Conservation (phyloP, 1,140 invertebrate genomes). For the Leptinotarsa lineolata region DNA sequence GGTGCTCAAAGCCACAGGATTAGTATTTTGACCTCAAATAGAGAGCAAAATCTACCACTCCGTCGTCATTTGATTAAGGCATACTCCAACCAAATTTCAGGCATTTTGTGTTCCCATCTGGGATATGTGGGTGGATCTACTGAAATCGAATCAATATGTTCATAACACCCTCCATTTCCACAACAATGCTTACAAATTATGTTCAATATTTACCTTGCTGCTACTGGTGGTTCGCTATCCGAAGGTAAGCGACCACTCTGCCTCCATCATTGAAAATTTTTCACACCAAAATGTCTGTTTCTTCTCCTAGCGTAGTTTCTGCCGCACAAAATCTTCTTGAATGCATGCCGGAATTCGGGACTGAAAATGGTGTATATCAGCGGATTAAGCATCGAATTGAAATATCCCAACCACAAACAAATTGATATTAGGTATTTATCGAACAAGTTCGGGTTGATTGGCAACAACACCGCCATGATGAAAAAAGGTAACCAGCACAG, state of each 20-base stretch:
- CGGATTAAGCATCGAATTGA: conserved; percentile 88
- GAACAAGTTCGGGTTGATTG: conserved; percentile 65
- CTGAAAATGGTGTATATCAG: conserved; percentile 89
- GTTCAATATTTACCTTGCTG: conserved; percentile 34
- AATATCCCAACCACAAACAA: conserved; percentile 83
- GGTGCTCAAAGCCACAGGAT: too few relatives aligned
- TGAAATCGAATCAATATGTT: too few relatives aligned
- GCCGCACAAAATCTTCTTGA: conserved; percentile 79
- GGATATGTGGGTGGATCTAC: too few relatives aligned
- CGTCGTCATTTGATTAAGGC: too few relatives aligned
- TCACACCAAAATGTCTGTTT: conserved; percentile 50
- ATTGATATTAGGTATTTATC: conserved; percentile 66
- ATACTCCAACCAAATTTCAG: too few relatives aligned
- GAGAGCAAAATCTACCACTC: too few relatives aligned
- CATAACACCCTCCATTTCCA: too few relatives aligned
- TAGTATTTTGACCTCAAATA: too few relatives aligned
- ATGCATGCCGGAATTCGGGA: conserved; percentile 85
- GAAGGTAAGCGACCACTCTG: conserved; percentile 53
- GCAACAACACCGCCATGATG: conserved; percentile 81
- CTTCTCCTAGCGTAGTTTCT: conserved; percentile 60
- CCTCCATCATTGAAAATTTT: conserved; percentile 55
- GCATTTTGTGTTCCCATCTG: too few relatives aligned
- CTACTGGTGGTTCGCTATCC: conserved; percentile 48
- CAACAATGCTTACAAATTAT: not conserved
- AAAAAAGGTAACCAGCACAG: conserved; percentile 91